These are phyloP conservation scores for Cyrtonyx montezumae DNA, from an alignment of 2,113 vertebrate genomes.

Conservation along the genomic window DNA sequence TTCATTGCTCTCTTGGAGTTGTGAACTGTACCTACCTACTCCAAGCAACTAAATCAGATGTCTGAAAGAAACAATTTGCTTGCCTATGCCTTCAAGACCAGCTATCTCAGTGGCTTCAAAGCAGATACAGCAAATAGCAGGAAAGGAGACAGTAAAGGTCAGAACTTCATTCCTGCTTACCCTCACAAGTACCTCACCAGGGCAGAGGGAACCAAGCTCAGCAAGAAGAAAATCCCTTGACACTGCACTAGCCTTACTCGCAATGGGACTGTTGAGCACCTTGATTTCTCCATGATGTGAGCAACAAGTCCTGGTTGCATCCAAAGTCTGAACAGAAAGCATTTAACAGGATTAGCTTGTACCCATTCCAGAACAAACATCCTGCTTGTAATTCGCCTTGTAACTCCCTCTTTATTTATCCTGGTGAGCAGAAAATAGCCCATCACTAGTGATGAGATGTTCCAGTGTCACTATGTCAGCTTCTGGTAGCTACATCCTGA, in stretches of 20 bases:
- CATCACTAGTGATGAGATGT: neutral
- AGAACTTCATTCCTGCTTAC: neutral
- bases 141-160: neutral
- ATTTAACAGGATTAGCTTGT: neutral
- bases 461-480: neutral
- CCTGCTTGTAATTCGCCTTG: neutral
- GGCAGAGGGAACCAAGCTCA: neutral
- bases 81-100: neutral
- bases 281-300: neutral
- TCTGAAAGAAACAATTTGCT: neutral
- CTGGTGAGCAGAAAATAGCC: neutral
- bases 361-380: neutral
- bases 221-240: neutral
- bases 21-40: neutral
- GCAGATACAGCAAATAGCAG: neutral
- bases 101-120: neutral
- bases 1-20: neutral
- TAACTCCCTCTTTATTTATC: neutral
- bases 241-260: neutral
- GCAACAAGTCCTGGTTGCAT: neutral
- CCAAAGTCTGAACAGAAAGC: neutral
- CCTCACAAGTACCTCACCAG: neutral
- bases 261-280: neutral
- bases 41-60: neutral
- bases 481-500: neutral